Conservation (phyloP, 2,888 invertebrate genomes). For the Leptarthrus brevirostris region DNA sequence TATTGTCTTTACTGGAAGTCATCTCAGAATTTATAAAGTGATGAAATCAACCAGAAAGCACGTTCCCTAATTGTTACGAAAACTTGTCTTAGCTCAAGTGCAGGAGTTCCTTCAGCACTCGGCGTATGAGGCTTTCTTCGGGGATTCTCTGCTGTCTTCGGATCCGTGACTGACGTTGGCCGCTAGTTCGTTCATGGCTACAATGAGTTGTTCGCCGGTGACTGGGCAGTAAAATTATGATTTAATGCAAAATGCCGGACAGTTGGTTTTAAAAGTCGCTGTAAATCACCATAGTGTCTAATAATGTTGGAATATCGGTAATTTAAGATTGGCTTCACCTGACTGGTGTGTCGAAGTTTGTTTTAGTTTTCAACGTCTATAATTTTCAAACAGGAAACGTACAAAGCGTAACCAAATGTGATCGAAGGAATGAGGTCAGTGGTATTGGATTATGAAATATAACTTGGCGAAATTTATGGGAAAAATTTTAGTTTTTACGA, state of each 20-base stretch:
- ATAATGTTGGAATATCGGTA: constrained; percentile 35
- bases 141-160: neutral
- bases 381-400: constrained; percentile 1
- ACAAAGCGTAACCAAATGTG: neutral
- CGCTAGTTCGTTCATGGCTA: no score
- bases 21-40: constrained; percentile 39
- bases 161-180: neutral
- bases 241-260: constrained; percentile 38
- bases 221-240: constrained; percentile 40
- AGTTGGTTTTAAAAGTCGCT: constrained; percentile 29
- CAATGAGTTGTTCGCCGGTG: neutral
- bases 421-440: neutral
- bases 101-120: neutral
- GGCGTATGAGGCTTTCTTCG: neutral
- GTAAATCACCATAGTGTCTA: constrained; percentile 34
- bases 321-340: constrained; percentile 42
- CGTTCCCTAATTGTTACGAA: constrained; percentile 39
- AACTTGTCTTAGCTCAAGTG: neutral
- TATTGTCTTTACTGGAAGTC: constrained; percentile 25
- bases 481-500: no score
- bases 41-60: constrained; percentile 40
- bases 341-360: constrained; percentile 36
- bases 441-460: no score
- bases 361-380: constrained; percentile 9
- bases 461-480: no score